A percentile compares a stretch with the other conserved stretches of the same genome.
phyloP scores from a whole-genome alignment of 2,888 invertebrate genomes.

The Blera fallax region DNA sequence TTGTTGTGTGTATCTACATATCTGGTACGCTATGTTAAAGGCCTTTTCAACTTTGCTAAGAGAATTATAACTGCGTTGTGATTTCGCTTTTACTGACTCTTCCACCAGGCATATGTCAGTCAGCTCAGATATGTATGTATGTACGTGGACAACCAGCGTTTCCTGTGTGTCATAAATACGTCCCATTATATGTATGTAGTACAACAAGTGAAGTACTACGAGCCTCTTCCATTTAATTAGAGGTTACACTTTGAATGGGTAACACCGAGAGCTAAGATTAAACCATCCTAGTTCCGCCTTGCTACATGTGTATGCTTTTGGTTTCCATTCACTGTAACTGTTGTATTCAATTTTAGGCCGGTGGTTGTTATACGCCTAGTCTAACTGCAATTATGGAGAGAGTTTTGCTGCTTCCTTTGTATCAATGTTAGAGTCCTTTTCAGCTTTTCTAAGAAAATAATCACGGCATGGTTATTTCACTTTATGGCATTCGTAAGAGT shows the following conservation, averaged over 20 bases:
- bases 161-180: not conserved
- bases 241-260: not conserved
- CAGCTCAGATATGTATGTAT: too few species aligned
- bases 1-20: not conserved
- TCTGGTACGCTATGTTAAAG: not conserved
- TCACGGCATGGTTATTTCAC: not conserved
- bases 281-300: not conserved
- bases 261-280: not conserved
- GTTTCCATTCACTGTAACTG: not conserved
- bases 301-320: not conserved
- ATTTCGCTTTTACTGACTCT: not conserved
- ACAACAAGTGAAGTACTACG: not conserved
- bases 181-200: too few species aligned
- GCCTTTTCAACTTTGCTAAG: not conserved
- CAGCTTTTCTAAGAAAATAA: not conserved
- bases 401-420: not conserved
- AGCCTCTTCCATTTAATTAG: not conserved
- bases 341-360: not conserved
- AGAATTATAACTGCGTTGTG: too few species aligned
- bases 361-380: not conserved
- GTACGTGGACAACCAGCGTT: not conserved
- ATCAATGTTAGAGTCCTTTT: not conserved
- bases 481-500: not conserved
- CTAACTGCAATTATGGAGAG: too few species aligned
- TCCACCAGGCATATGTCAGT: too few species aligned